Evolutionary conservation across 2,888 invertebrate species (phyloP).

Genomic region (Dolomedes plantarius): DNA sequence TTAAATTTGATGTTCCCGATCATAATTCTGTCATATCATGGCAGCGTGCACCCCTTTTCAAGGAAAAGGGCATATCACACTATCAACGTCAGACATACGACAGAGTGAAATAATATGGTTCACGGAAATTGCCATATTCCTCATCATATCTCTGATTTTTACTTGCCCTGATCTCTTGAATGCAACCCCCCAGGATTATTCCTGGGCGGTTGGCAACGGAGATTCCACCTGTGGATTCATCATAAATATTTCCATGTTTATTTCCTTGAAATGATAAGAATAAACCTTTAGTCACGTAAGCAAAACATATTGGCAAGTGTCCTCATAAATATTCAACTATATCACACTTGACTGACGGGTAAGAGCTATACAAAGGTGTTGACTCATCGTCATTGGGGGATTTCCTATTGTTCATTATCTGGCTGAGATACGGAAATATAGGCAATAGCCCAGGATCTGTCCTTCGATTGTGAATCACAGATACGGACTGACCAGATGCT

Average conservation of each 20-base stretch:
- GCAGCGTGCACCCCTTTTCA: too few relatives aligned
- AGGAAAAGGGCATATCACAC: too few relatives aligned
- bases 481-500: constrained; percentile 54
- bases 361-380: constrained; percentile 80
- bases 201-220: not conserved
- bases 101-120: too few relatives aligned
- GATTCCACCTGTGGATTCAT: not conserved
- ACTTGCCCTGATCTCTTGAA: constrained; percentile 7
- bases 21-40: too few relatives aligned
- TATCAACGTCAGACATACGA: too few relatives aligned
- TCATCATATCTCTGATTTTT: too few relatives aligned
- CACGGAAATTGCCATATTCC: too few relatives aligned
- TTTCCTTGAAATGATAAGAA: not conserved
- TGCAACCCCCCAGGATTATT: not conserved
- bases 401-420: constrained; percentile 65
- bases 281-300: not conserved
- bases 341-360: constrained; percentile 95
- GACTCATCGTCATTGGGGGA: constrained; percentile 66
- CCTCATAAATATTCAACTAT: constrained; percentile 91
- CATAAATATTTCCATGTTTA: not conserved
- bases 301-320: not conserved
- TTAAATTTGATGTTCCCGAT: too few relatives aligned
- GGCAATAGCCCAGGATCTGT: constrained; percentile 66
- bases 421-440: constrained; percentile 70
- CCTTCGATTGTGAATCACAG: constrained; percentile 71